Evolutionary conservation across 2,888 invertebrate species (phyloP), one percentile per base, ranked within the genome.

Genomic region (Hyalella azteca): DNA sequence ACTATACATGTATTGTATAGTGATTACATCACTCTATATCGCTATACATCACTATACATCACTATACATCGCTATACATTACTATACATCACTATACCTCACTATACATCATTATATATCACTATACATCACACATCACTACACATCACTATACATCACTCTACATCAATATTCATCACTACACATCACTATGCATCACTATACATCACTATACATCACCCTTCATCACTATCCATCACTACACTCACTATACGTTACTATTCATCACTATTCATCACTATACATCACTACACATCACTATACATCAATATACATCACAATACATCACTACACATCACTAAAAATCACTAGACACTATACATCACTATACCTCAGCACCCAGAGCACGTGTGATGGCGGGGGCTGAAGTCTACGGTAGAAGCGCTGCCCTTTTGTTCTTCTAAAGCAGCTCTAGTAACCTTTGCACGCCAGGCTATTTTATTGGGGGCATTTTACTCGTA

Each of bases 401-500:
- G 15, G 54, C 22, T 26, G 54, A 22, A 19, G 26, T 22, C 26
- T 22, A 5, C 54, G 45, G 26, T 29, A 9, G 26, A 22, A 26
- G 54, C 54, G 26, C 54, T 54, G 54, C 54, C 54, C 54, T 54
- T 54, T 54, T 3, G 1, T 9, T 22, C 54, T 29, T n/a, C 26
- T 26, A 54, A 54, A 54, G 22, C 29, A 29, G 54, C 54, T 54
- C 54, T 29, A 54, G 54, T 54, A 54, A 54, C 54, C 54, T 54
- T 54, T 54, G 22, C 54, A 54, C 54, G 11, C 54, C 26, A 54
- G 22, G 54, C 54, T 54, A 54, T 54, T 54, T 54, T 54, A 54
- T 54, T 54, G 54, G 29, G 54, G 54, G 54, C 54, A 54, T 54
- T 54, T 54, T 54, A 22, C 22, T 54, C 54, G 54, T 54, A 54